Percentiles rank a stretch among this genome's conserved stretches.
Evolutionary conservation across 2,113 vertebrate genomes (phyloP).

Genomic region (Coptodon bakossiorum): DNA sequence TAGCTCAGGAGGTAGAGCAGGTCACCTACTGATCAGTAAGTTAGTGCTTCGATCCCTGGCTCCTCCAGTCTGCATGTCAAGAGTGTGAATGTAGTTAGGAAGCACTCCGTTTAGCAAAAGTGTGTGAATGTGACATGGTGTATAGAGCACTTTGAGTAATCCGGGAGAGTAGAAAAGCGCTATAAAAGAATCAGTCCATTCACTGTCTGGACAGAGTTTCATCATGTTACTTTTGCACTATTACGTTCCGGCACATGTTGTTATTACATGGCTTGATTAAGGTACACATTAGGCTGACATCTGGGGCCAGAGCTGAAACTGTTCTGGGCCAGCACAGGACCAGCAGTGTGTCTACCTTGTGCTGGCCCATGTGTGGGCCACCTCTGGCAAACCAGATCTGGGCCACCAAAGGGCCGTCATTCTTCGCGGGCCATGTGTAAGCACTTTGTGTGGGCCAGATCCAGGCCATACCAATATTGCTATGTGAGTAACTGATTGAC

Average conservation of each 20-base stretch:
- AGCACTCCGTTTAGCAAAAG: neutral
- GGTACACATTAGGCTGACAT: neutral
- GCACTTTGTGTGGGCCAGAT: neutral
- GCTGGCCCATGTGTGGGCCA: neutral
- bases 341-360: too few species aligned
- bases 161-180: accelerated
- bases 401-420: neutral
- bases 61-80: neutral
- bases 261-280: neutral
- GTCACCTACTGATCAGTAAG: neutral
- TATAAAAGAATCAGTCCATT: accelerated
- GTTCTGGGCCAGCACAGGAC: neutral
- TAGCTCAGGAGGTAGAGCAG: accelerated
- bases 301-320: neutral
- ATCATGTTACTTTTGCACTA: neutral
- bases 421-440: accelerated
- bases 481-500: neutral
- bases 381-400: neutral
- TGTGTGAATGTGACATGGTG: neutral
- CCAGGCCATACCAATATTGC: neutral
- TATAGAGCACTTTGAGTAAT: accelerated
- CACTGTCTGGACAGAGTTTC: neutral
- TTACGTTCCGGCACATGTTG: neutral
- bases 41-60: accelerated
- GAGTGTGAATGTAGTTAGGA: neutral